phyloP scores from a whole-genome alignment of 2,888 invertebrate genomes.

The Catocala nupta region DNA sequence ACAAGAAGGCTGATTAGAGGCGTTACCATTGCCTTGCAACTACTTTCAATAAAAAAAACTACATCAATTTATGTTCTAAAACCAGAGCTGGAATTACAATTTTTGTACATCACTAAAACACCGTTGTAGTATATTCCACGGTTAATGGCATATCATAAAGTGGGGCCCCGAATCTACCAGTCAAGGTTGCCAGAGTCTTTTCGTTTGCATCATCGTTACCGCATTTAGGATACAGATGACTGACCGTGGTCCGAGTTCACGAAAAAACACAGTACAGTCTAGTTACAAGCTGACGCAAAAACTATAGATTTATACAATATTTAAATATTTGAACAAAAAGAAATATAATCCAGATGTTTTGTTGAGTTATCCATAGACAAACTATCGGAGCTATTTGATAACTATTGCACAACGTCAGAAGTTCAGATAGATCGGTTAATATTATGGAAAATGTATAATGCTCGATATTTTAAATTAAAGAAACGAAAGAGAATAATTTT shows the following conservation, averaged over 20 bases:
- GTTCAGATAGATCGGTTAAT: no score
- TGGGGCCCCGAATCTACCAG: constrained; percentile 58
- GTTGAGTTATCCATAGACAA: not conserved
- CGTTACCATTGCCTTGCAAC: constrained; percentile 18
- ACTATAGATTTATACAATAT: constrained; percentile 2
- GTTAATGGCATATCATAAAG: constrained; percentile 55
- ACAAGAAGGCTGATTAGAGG: constrained; percentile 2
- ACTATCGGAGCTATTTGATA: no score
- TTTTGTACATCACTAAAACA: constrained; percentile 28
- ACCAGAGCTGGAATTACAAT: constrained; percentile 33
- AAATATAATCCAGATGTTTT: constrained; percentile 2
- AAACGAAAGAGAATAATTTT: no score
- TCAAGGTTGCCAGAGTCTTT: constrained; percentile 70
- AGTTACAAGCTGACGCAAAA: constrained; percentile 2
- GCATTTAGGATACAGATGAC: constrained; percentile 63
- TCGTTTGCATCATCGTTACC: constrained; percentile 69
- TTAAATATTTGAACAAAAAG: not conserved
- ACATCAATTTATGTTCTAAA: constrained; percentile 29
- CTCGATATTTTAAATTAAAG: no score
- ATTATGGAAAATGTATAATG: no score
- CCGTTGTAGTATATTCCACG: constrained; percentile 31
- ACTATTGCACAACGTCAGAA: no score
- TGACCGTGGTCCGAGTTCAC: constrained; percentile 49
- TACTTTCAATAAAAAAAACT: constrained; percentile 15
- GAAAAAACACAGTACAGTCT: not conserved